phyloP scores from a whole-genome alignment of 2,113 vertebrate species.

The Callocephalon fimbriatum region DNA sequence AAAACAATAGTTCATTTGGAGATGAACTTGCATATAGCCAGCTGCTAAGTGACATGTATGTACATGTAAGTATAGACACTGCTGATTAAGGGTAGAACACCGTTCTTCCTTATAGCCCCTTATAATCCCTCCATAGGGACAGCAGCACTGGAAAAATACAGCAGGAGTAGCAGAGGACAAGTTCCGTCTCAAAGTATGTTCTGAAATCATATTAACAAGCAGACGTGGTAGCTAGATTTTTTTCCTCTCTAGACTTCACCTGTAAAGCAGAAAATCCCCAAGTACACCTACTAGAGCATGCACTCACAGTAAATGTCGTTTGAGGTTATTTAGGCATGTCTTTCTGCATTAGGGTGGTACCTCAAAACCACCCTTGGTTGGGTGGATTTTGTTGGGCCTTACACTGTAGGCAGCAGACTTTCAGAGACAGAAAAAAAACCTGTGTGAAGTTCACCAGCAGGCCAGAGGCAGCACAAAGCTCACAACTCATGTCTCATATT shows the following conservation, averaged over 20 bases:
- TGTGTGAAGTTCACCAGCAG: fast-evolving
- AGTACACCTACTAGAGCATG: background rate
- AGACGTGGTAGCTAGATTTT: background rate
- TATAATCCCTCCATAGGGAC: background rate
- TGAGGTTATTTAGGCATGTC: background rate
- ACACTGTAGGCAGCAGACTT: background rate
- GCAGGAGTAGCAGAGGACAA: background rate
- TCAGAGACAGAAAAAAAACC: background rate
- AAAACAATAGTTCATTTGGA: background rate
- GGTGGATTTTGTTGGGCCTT: background rate
- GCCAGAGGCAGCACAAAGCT: background rate
- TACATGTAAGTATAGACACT: background rate
- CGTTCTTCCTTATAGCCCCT: background rate
- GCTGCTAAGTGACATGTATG: background rate
- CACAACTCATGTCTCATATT: background rate
- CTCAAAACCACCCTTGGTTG: background rate
- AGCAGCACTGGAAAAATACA: background rate
- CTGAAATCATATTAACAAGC: background rate
- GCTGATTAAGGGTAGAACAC: background rate
- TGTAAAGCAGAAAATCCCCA: background rate
- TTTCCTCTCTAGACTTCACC: fast-evolving
- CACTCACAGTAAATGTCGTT: background rate
- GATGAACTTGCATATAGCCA: background rate
- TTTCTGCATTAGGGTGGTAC: background rate
- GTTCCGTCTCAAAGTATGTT: background rate